Evolutionary conservation across 2,888 invertebrate genomes (phyloP), one percentile per base, ranked within the genome.

Genomic region (Acrocyrtus sp.): DNA sequence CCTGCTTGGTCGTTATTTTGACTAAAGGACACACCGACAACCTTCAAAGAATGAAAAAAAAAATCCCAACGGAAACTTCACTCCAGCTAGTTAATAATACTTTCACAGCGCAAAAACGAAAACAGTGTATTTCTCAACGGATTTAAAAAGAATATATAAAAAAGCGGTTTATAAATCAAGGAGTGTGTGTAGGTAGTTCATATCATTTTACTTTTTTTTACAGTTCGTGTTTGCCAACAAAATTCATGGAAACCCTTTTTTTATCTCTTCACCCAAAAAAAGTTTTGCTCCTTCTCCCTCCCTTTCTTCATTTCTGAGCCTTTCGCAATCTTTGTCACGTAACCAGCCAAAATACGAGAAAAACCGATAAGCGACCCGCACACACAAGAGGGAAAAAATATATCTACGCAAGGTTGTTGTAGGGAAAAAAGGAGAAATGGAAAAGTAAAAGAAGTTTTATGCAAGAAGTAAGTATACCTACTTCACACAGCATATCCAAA

Each of bases 251-350:
- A 34, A 34, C 5, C 34, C 6, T 34, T 34, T n/a, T n/a, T 34
- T 34, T 34, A 34, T 34, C 34, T 34, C 34, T 34, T 34, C n/a
- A n/a, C n/a, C 12, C 34, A 34, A 34, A 12, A 34, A 34, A 34
- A 34, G 12, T 34, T 8, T 34, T 34, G 12, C 34, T 34, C 34
- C 34, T 29, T 53, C 17, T n/a, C n/a, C n/a, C n/a, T n/a, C 53
- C 29, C 45, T 21, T 17, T 26, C 41, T 43, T 45, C 34, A 58
- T 58, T 58, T 58, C 8, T 45, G 26, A n/a, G 45, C 12, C 26
- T 45, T 58, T 45, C 26, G 45, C 45, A 58, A 58, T 58, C 58
- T 58, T 58, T 45, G 43, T 58, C 58, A 58, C 45, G 58, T 58
- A 45, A 43, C 43, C 45, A 34, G 58, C 26, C 43, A 58, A 58